phyloP scores from a whole-genome alignment of 2,113 vertebrate genomes.

The Cebidichthys violaceus region DNA sequence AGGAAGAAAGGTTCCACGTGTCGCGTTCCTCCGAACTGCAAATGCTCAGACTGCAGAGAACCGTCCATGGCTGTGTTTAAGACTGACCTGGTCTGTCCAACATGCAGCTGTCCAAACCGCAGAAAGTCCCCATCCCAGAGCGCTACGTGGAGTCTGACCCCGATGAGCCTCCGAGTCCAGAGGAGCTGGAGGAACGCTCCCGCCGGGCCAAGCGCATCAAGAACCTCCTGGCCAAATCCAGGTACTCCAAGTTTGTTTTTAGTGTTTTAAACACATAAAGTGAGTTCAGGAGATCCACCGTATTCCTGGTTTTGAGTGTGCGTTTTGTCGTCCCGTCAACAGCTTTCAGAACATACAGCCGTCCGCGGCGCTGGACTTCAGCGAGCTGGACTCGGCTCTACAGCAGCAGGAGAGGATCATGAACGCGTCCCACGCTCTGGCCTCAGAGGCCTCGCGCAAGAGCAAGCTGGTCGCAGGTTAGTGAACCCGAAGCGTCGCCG shows the following conservation, averaged over 20 bases:
- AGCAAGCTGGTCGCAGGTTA: conserved; percentile 95
- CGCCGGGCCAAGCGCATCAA: conserved; percentile 91
- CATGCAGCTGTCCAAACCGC: conserved; percentile 89
- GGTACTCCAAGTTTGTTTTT: conserved; percentile 76
- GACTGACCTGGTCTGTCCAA: not conserved
- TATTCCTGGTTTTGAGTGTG: not conserved
- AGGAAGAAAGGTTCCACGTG: too few relatives aligned
- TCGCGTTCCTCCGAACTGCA: not conserved
- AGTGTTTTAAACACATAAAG: not conserved
- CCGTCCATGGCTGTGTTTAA: not conserved
- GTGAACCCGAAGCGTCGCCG: conserved; percentile 1
- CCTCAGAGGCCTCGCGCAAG: conserved; percentile 93
- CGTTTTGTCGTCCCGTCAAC: not conserved
- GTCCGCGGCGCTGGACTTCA: conserved; percentile 79
- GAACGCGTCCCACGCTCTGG: conserved; percentile 90
- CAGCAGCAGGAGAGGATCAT: conserved; percentile 95
- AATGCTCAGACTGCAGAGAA: not conserved
- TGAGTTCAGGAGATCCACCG: not conserved
- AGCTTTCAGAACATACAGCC: conserved; percentile 89
- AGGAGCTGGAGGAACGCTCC: conserved; percentile 89
- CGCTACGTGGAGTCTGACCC: conserved; percentile 92
- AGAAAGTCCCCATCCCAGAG: conserved; percentile 93
- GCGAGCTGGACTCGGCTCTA: conserved; percentile 88
- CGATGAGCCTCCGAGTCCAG: conserved; percentile 89
- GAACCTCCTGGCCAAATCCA: conserved; percentile 91